Conservation (phyloP, 2,888 invertebrate species). For the Homarus gammarus region DNA sequence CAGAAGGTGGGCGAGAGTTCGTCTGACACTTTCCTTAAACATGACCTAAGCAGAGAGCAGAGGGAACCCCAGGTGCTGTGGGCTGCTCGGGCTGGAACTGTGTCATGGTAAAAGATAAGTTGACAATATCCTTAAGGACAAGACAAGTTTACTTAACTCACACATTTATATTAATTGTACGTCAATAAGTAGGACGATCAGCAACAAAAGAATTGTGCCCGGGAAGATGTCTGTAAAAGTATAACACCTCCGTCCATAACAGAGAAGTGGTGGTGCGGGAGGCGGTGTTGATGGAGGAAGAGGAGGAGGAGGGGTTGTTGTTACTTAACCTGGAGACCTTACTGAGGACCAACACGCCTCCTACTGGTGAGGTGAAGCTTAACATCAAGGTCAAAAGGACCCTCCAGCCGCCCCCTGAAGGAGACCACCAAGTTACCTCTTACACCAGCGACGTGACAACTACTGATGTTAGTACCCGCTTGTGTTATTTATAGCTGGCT, state of each 20-base stretch:
- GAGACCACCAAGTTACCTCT: neutral
- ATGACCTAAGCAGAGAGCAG: too few species aligned
- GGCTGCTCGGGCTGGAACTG: too few species aligned
- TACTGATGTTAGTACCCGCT: conserved; percentile 39
- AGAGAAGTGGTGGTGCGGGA: neutral
- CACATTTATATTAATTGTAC: too few species aligned
- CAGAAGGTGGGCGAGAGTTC: too few species aligned
- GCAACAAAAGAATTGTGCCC: too few species aligned
- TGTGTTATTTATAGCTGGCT: neutral
- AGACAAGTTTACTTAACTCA: too few species aligned
- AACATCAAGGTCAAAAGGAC: conserved; percentile 27
- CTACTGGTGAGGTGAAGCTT: conserved; percentile 60
- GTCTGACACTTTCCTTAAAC: too few species aligned
- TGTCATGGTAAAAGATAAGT: too few species aligned
- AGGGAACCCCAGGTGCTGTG: too few species aligned
- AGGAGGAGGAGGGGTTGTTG: neutral
- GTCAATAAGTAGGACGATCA: too few species aligned
- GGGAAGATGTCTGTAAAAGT: neutral
- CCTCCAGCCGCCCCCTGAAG: conserved; percentile 1
- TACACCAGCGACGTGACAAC: conserved; percentile 3
- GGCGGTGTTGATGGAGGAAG: neutral
- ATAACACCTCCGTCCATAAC: neutral
- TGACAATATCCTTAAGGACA: too few species aligned
- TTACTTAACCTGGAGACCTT: conserved; percentile 37
- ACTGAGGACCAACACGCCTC: conserved; percentile 41